A percentile compares a stretch with the other conserved stretches of the same genome.
phyloP scores from a whole-genome alignment of 2,797 vertebrate species.

The Oreortyx pictus region DNA sequence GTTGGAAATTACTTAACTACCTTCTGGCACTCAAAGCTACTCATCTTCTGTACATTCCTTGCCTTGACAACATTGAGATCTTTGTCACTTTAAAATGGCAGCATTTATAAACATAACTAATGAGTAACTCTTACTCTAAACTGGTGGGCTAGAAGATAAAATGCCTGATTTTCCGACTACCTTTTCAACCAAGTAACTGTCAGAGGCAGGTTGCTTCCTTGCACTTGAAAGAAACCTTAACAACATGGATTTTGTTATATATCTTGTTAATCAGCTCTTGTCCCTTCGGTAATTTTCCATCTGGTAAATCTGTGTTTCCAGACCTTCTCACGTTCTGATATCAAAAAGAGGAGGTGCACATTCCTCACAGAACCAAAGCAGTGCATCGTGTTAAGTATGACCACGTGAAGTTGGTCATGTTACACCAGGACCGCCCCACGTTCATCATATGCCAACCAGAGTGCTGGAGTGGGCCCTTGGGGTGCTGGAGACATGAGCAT shows the following conservation, averaged over 20 bases:
- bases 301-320: not conserved
- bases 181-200: not conserved
- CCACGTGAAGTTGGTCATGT: accelerated
- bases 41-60: conserved; percentile 26
- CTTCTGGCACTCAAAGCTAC: conserved; percentile 32
- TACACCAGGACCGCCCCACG: not conserved
- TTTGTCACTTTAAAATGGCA: conserved; percentile 33
- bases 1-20: conserved; percentile 43
- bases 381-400: accelerated
- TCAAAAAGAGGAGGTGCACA: not conserved
- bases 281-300: not conserved
- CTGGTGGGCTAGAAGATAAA: not conserved
- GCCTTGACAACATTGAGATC: conserved; percentile 26
- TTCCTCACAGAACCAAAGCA: not conserved
- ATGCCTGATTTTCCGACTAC: not conserved
- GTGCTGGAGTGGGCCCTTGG: not conserved
- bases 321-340: not conserved
- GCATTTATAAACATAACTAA: not conserved
- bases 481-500: not conserved
- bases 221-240: not conserved
- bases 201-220: not conserved
- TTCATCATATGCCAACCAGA: not conserved
- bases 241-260: not conserved
- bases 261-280: not conserved
- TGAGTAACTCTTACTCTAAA: not conserved